These are phyloP conservation scores for Nycteola revayana DNA, from an alignment of 2,888 invertebrate genomes.

Conservation along the genomic window DNA sequence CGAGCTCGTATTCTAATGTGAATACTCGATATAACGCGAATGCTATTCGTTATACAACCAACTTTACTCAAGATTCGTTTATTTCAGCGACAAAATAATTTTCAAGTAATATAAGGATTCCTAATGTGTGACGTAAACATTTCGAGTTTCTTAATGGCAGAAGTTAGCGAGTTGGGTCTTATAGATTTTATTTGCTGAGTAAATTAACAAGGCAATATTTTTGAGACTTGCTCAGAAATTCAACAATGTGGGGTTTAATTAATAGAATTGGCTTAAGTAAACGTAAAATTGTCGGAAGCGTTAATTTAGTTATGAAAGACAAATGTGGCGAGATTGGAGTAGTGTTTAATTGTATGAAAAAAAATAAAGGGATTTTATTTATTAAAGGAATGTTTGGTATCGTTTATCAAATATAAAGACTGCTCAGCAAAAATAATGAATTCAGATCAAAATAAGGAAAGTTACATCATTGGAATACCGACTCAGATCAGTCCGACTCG, in stretches of 20 bases:
- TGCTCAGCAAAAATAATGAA: no score
- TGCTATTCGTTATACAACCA: constrained; percentile 36
- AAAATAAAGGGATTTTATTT: no score
- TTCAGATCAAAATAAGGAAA: no score
- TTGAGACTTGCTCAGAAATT: constrained; percentile 17
- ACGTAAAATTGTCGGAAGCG: constrained; percentile 32
- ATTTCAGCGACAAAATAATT: constrained; percentile 41
- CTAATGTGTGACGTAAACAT: constrained; percentile 39
- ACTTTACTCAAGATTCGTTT: constrained; percentile 38
- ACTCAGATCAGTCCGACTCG: no score
- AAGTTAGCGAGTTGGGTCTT: constrained; percentile 26
- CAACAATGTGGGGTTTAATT: constrained; percentile 18
- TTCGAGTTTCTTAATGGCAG: constrained; percentile 34
- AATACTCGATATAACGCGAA: constrained; percentile 36
- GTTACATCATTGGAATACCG: no score
- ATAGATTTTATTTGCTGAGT: constrained; percentile 19
- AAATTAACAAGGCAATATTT: constrained; percentile 38
- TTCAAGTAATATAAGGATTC: constrained; percentile 38
- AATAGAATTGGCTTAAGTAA: constrained; percentile 37
- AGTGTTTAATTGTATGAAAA: no score
- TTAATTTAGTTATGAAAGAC: no score
- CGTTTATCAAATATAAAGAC: no score
- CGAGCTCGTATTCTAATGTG: constrained; percentile 49
- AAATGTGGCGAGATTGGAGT: no score
- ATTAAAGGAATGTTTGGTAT: no score